Evolutionary conservation across 2,888 invertebrate genomes (phyloP), one percentile per base, ranked within the genome.

Genomic region (Cosmia pyralina): DNA sequence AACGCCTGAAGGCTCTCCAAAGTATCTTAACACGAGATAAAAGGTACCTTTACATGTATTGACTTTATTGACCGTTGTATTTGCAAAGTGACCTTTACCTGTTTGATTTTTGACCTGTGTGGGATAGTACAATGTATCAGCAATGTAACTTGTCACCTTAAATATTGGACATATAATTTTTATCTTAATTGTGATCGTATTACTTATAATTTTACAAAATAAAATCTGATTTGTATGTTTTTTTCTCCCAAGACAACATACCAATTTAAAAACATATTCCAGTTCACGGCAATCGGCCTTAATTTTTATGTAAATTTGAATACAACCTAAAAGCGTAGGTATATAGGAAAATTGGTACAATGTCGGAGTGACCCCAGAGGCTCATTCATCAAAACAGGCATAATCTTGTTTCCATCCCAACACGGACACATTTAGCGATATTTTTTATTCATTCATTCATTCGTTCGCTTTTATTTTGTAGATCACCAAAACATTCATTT

Each of bases 371-470:
- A 87, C 92, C 91, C 92, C 71, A 70, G 90, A 81, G 93, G 79
- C 88, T 88, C 91, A 91, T 94, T 92, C 90, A 91, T 94, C 94
- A 94, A 87, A 91, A 90, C 90, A 87, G 87, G 86, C 87, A 91
- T 92, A 91, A 93, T 93, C 92, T 91, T 91, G 92, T 93, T 92
- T 90, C 89, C 89, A 87, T 83, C 81, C 85, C 88, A 88, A 90
- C 91, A 88, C 88, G 86, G 89, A 88, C 90, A 89, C 90, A 92
- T 92, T 90, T 89, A 91, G 86, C 88, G 86, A 87, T 90, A 90
- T 90, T 91, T 90, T 92, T 90, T 88, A 88, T 91, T 90, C 88
- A 88, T 88, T 90, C 80, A 79, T 76, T 79, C 76, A 58, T 79
- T 81, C 81, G 81, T 82, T 86, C 83, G 64, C 75, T 79, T 84